Evolutionary conservation across 1,140 invertebrate species (phyloP), one percentile per base, ranked within the genome.

Genomic region (Drosophila lowei): DNA sequence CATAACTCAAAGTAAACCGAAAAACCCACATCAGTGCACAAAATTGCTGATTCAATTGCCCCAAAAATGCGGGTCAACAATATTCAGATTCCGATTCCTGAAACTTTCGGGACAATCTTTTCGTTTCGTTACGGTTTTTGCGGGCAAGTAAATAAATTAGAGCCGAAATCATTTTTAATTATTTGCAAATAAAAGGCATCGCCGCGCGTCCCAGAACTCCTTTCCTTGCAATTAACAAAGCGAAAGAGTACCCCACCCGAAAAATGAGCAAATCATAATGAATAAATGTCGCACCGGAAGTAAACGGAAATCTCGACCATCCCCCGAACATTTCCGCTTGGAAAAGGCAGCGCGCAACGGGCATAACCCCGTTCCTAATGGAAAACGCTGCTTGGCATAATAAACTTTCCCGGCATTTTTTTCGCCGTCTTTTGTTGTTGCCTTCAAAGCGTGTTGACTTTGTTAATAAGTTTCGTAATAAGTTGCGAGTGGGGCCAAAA

Each of bases 241-340:
- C 63, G 53, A 62, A 59, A 80, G 34, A 4, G 57, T 56, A 66
- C 49, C 62, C 41, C 56, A 38, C 34, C 43, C 66, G 59, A 78
- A 65, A 86, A 86, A 68, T 83, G 84, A 83, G 74, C 83, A 88
- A 85, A 88, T 88, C 83, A 86, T 83, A 88, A 88, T 88, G 84
- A 88, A 88, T 88, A 88, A 88, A 88, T 88, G 83, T 88, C 83
- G 77, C 84, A 83, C 83, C 83, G 83, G 83, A 88, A 88, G 84
- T 74, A 49, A 73, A 57, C 77, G 83, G 77, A 88, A 81, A 79
- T 72, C 68, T 78, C 46, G 55, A 56, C 74, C 16, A 59, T 71
- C 13, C 38, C 44, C 34, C 34, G 21, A 77, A 70, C 84, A 88
- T 79, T 88, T 88, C 83, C 84, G 72, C 70, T 60, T 78, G 71